These are phyloP conservation scores for Dicranocentrus wangi DNA, from an alignment of 2,888 invertebrate species.

Conservation along the genomic window DNA sequence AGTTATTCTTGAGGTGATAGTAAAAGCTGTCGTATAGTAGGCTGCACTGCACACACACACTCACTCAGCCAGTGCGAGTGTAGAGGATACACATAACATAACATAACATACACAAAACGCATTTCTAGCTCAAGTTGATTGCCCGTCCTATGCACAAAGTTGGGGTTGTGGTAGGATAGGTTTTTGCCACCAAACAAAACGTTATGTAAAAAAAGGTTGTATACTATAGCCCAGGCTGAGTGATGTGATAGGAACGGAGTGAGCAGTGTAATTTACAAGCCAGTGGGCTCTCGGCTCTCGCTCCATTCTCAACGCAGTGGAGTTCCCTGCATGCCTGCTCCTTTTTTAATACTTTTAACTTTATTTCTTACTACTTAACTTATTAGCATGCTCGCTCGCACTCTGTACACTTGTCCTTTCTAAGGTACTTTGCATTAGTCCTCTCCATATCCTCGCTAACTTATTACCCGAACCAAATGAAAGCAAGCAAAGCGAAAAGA, in stretches of 20 bases:
- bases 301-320: too few relatives aligned
- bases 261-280: too few relatives aligned
- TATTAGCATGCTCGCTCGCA: constrained; percentile 37
- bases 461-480: neutral
- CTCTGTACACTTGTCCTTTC: constrained; percentile 50
- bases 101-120: constrained; percentile 35
- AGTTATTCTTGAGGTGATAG: constrained; percentile 38
- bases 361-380: constrained; percentile 5
- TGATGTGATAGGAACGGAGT: constrained; percentile 19
- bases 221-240: too few relatives aligned
- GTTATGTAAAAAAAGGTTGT: constrained; percentile 13
- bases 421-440: constrained; percentile 36
- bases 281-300: too few relatives aligned
- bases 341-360: constrained; percentile 27
- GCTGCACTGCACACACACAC: neutral
- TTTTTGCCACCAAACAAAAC: constrained; percentile 55
- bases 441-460: constrained; percentile 13
- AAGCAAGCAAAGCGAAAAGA: neutral
- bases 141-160: constrained; percentile 55
- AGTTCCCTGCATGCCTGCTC: neutral
- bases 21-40: constrained; percentile 26
- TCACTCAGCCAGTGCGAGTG: neutral
- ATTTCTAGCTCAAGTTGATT: constrained; percentile 35
- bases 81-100: too few relatives aligned
- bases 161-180: constrained; percentile 60